A percentile compares a stretch with the other conserved stretches of the same genome.
Evolutionary conservation across 2,113 vertebrate species (phyloP).

Genomic region (Zosterops japonicus): DNA sequence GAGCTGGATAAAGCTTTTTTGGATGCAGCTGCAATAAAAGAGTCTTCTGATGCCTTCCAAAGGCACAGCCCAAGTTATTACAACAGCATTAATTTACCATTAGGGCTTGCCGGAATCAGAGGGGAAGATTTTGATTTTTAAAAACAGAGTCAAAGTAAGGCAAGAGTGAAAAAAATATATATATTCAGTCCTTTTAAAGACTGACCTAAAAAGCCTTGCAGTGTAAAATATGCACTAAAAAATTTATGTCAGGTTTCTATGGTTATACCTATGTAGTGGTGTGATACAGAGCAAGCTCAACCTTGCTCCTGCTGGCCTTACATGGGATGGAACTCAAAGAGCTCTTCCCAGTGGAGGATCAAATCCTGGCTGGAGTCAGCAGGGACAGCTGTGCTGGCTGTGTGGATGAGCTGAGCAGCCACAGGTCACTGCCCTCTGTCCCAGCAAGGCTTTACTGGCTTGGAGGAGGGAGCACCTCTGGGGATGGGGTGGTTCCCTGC

Average conservation of each 20-base stretch:
- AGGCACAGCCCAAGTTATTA: constrained; percentile 13
- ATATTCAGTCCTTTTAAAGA: not conserved
- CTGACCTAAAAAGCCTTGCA: constrained; percentile 26
- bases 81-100: not conserved
- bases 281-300: not conserved
- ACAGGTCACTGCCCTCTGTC: not conserved
- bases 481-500: not conserved
- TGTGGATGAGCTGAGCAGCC: not conserved
- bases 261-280: not conserved
- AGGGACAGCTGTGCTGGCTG: rapidly evolving
- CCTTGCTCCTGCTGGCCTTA: not conserved
- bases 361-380: not conserved
- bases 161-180: not conserved
- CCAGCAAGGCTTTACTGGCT: rapidly evolving
- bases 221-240: constrained; percentile 22
- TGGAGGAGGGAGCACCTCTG: rapidly evolving
- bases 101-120: not conserved
- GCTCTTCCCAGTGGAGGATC: not conserved
- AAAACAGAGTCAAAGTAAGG: not conserved
- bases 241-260: constrained; percentile 36
- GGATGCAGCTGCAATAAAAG: not conserved
- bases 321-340: not conserved
- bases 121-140: not conserved
- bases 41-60: not conserved
- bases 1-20: not conserved